A percentile compares a stretch with the other conserved stretches of the same genome.
These are phyloP conservation scores for Rallus limicola DNA, from an alignment of 2,113 vertebrate genomes.

Conservation along the genomic window DNA sequence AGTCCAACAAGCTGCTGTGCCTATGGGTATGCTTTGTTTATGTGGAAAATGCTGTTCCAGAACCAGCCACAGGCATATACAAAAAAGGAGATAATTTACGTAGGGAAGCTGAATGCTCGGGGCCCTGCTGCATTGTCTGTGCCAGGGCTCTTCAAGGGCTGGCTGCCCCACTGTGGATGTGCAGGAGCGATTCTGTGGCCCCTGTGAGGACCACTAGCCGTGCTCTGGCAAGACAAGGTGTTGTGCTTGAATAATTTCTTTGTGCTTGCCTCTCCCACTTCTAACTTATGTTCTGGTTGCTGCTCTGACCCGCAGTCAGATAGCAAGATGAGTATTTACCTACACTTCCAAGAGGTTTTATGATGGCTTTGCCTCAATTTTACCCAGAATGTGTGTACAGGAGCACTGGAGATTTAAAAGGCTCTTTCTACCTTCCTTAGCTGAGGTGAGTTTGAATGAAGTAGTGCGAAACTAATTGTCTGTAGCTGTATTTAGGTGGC, in stretches of 20 bases:
- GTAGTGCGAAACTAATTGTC: background rate
- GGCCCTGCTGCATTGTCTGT: fast-evolving
- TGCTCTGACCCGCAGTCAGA: background rate
- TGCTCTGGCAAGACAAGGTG: background rate
- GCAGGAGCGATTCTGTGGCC: fast-evolving
- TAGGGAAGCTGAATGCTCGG: background rate
- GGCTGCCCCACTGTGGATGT: background rate
- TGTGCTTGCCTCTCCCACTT: background rate
- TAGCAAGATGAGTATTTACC: background rate
- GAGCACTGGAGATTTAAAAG: background rate
- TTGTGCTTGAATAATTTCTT: too few relatives aligned
- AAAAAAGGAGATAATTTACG: background rate
- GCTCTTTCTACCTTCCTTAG: background rate
- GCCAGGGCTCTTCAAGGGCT: background rate
- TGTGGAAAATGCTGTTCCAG: background rate
- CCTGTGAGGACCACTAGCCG: too few relatives aligned
- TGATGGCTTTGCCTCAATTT: background rate
- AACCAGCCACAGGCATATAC: background rate
- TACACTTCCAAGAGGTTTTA: background rate
- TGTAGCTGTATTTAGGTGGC: background rate
- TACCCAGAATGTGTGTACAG: background rate
- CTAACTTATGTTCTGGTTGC: background rate
- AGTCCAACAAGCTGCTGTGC: background rate
- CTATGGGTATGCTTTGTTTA: background rate
- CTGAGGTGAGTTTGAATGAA: background rate